Conservation (phyloP, 1,140 invertebrate genomes). For the Drosophila grimshawi region DNA sequence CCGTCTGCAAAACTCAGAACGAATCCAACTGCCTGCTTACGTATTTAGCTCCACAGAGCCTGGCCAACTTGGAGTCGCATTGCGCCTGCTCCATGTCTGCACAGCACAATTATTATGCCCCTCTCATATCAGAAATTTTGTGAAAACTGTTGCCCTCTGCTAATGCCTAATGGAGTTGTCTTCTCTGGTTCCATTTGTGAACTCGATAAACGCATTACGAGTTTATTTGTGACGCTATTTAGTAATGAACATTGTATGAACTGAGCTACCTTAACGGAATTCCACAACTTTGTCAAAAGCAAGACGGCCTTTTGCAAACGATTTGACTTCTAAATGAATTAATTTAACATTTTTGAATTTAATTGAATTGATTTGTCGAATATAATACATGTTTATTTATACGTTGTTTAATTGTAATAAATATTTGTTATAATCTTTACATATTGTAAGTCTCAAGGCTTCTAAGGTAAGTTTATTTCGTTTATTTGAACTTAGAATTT, state of each 20-base stretch:
- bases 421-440: constrained; percentile 72
- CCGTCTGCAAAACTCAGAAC: constrained; percentile 31
- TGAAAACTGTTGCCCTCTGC: constrained; percentile 15
- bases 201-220: neutral
- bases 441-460: constrained; percentile 77
- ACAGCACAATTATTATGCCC: constrained; percentile 18
- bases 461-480: constrained; percentile 28
- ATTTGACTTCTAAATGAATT: no score
- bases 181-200: constrained; percentile 5
- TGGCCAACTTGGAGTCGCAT: neutral
- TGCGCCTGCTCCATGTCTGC: constrained; percentile 61
- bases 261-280: no score
- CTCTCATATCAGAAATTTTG: constrained; percentile 9
- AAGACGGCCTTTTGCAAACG: no score
- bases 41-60: constrained; percentile 38
- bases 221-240: neutral
- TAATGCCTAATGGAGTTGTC: neutral
- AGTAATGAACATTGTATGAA: no score
- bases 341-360: neutral
- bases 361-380: constrained; percentile 28
- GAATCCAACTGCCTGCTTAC: constrained; percentile 35
- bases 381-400: constrained; percentile 78
- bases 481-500: constrained; percentile 53
- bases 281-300: no score
- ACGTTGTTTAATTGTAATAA: constrained; percentile 72